These are phyloP conservation scores for Leucophora obtusa DNA, from an alignment of 2,888 invertebrate genomes.

Conservation along the genomic window DNA sequence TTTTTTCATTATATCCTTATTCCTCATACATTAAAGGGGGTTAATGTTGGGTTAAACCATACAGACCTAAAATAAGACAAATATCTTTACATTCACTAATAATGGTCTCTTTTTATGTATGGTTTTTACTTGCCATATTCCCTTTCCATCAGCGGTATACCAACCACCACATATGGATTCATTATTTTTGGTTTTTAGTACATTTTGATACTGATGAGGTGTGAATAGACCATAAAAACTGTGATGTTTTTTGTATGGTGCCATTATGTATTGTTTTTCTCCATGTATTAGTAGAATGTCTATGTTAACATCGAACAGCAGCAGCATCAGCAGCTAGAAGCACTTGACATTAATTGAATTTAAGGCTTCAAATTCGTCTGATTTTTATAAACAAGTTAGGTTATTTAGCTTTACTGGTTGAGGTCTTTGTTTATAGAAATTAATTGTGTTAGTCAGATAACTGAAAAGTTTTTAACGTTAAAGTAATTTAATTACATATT, in stretches of 20 bases:
- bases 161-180: background rate
- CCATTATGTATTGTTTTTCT: constrained; percentile 45
- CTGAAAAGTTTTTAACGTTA: constrained; percentile 70
- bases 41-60: constrained; percentile 20
- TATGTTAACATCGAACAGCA: background rate
- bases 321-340: constrained; percentile 51
- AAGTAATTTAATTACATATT: constrained; percentile 58
- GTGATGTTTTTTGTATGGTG: constrained; percentile 61
- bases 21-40: background rate
- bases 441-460: constrained; percentile 73
- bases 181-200: background rate
- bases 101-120: background rate
- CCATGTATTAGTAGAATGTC: background rate
- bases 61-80: constrained; percentile 13
- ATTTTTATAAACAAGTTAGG: constrained; percentile 58
- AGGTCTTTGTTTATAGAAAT: constrained; percentile 62
- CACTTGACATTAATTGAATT: constrained; percentile 78
- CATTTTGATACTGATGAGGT: constrained; percentile 70
- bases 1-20: too few relatives aligned
- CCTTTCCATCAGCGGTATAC: background rate
- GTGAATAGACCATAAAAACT: constrained; percentile 70
- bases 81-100: constrained; percentile 9
- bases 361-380: constrained; percentile 65
- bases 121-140: background rate
- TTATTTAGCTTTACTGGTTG: constrained; percentile 27